Evolutionary conservation across 2,113 vertebrate genomes (phyloP).

Genomic region (Pycnonotus jocosus): DNA sequence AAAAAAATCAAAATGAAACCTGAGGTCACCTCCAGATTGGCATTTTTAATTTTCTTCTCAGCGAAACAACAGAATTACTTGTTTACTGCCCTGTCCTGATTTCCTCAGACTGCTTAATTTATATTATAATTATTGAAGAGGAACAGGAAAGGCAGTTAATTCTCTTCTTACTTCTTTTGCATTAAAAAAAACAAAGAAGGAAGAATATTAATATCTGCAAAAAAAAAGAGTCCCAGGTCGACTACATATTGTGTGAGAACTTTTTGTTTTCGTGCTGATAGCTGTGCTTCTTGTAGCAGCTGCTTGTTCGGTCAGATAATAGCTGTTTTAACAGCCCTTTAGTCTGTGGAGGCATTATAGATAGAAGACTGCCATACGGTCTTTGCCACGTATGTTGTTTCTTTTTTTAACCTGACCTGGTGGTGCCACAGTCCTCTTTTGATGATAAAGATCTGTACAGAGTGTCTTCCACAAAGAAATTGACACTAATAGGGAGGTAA

Average conservation of each 20-base stretch:
- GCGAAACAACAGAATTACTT: neutral
- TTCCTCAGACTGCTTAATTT: neutral
- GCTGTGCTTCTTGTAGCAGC: neutral
- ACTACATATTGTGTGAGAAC: neutral
- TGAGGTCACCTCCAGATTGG: neutral
- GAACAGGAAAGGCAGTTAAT: neutral
- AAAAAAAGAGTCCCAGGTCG: neutral
- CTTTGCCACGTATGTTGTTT: neutral
- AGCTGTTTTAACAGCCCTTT: neutral
- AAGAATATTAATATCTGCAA: neutral
- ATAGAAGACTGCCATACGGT: neutral
- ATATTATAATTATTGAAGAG: neutral
- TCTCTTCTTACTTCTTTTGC: neutral
- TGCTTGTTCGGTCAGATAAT: neutral
- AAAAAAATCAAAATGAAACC: neutral
- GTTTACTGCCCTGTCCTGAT: neutral
- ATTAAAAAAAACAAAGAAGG: neutral
- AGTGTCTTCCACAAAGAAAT: neutral
- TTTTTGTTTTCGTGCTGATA: neutral
- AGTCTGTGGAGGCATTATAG: neutral
- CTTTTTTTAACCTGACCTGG: neutral
- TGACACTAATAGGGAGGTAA: fast-evolving
- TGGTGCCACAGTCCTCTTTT: neutral
- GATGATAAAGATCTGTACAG: neutral
- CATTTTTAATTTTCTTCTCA: neutral